Percentiles rank a stretch among this genome's conserved stretches.
These are phyloP conservation scores for Phyllostomus discolor DNA, from an alignment of 2,113 vertebrate genomes.

Conservation along the genomic window DNA sequence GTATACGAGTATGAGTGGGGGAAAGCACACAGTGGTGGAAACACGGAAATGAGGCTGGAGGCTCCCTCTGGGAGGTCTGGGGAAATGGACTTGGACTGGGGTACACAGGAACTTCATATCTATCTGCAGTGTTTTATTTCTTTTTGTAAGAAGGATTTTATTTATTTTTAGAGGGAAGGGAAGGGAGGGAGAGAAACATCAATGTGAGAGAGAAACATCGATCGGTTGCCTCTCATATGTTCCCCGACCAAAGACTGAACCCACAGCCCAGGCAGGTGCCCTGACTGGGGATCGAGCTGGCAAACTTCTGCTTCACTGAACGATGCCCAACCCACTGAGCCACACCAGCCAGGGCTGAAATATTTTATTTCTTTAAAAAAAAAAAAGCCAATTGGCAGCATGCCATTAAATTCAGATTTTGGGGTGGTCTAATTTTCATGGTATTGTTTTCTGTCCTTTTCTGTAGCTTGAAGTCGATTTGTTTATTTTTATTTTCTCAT, in stretches of 20 bases:
- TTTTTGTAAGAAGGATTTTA: neutral
- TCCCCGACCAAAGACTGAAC: no score
- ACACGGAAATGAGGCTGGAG: neutral
- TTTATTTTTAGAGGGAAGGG: no score
- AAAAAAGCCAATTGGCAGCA: neutral
- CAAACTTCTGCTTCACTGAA: no score
- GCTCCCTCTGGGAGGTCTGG: neutral
- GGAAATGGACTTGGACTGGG: neutral
- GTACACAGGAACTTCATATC: neutral
- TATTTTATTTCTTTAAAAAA: neutral
- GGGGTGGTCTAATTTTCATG: neutral
- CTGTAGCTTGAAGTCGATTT: neutral
- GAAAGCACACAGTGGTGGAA: neutral
- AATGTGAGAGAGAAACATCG: no score
- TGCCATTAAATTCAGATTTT: neutral
- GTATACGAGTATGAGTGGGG: neutral
- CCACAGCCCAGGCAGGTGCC: no score
- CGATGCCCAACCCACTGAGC: no score
- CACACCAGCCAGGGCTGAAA: neutral
- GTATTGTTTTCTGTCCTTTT: neutral
- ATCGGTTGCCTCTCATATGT: no score
- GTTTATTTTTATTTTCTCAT: neutral
- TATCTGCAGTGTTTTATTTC: neutral
- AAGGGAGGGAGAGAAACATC: no score
- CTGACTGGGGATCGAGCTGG: no score